Evolutionary conservation across 2,797 vertebrate genomes (phyloP), one percentile per base, ranked within the genome.

Genomic region (Kryptolebias ocellatus): DNA sequence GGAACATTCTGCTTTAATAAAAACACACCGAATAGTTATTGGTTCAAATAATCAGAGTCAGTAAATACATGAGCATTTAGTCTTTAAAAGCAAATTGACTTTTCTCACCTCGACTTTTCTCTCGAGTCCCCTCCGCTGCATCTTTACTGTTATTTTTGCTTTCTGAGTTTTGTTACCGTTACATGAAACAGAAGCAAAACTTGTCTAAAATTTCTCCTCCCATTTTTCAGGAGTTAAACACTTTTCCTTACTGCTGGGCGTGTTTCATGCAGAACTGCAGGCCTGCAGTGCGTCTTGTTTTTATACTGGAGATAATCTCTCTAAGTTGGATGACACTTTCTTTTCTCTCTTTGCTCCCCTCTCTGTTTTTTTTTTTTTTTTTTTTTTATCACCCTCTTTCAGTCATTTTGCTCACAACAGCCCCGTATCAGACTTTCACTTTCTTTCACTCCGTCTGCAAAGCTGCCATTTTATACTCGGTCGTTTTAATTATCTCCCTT

Each of bases 401-500:
- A 74, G 58, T 73, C 53, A 24, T 29, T 46, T 63, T 75, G 55
- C 76, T 73, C 46, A 47, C 67, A 79, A 69, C 49, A 80, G 54
- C 70, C 52, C 57, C 54, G 20, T 64, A 64, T 75, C 64, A 52
- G 64, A 70, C 56, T 83, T 53, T 82, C 70, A 69, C 81, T 83
- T 83, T 79, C 76, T 80, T 70, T 76, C 73, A 84, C 72, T 83
- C 80, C 73, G 69, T 71, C 62, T 64, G 72, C 65, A 80, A 84
- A 86, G 84, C 82, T 83, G 73, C 55, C 72, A 18, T 74, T 72
- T 79, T 54, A 80, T 76, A 67, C 72, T 79, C 63, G 27, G 70
- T 71, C 78, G 64, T 76, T 90, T 90, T 91, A 90, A 91, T 92
- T 85, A 91, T 79, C 56, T 60, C 66, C 79, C 74, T 87, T 85